A percentile compares a stretch with the other conserved stretches of the same genome.
Evolutionary conservation across 2,888 invertebrate species (phyloP).

Genomic region (Metalampra italica): DNA sequence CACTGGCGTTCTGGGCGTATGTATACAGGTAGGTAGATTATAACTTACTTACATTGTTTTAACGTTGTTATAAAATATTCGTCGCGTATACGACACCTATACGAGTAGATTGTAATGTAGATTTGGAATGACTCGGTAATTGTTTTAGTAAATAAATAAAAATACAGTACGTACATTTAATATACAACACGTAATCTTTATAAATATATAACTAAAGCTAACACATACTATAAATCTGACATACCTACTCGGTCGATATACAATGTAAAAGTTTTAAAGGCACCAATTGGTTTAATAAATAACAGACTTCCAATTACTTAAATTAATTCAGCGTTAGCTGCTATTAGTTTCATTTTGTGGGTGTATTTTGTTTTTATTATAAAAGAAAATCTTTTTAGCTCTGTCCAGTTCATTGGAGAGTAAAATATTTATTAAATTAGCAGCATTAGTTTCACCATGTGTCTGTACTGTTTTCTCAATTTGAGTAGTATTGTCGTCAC

Average conservation of each 20-base stretch:
- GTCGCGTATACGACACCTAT: too few relatives aligned
- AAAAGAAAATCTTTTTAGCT: constrained; percentile 51
- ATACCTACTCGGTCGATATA: not conserved
- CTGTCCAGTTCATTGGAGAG: constrained; percentile 55
- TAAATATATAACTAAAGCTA: too few relatives aligned
- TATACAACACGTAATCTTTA: too few relatives aligned
- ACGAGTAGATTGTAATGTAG: too few relatives aligned
- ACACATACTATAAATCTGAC: too few relatives aligned
- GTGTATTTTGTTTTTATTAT: constrained; percentile 63
- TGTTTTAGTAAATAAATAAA: too few relatives aligned
- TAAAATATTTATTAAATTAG: constrained; percentile 49
- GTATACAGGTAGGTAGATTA: too few relatives aligned
- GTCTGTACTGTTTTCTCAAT: constrained; percentile 3
- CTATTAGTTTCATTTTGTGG: constrained; percentile 38
- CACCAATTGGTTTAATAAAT: not conserved
- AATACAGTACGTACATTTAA: too few relatives aligned
- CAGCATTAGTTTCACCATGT: constrained; percentile 30
- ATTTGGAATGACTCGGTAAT: too few relatives aligned
- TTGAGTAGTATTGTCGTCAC: constrained; percentile 12
- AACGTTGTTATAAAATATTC: too few relatives aligned
- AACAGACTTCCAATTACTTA: not conserved
- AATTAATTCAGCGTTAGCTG: not conserved
- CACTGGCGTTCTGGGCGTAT: too few relatives aligned
- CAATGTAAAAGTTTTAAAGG: not conserved
- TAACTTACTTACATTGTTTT: too few relatives aligned